phyloP scores from a whole-genome alignment of 37 sponge, comb jelly and placozoan genomes.

The Oopsacas minuta region DNA sequence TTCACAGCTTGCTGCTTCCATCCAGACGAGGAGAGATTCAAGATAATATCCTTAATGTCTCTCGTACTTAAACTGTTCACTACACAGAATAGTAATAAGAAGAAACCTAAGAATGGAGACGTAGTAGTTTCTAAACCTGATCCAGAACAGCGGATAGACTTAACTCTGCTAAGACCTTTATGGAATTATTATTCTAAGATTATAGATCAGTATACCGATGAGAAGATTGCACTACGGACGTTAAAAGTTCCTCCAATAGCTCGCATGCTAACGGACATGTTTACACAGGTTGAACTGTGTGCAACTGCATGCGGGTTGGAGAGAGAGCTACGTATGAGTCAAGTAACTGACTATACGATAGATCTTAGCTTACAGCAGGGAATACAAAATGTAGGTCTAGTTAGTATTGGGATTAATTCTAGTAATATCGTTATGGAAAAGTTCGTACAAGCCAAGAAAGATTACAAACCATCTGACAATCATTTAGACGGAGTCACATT shows the following conservation, averaged over 20 bases:
- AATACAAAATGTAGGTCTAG: neutral
- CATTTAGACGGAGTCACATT: neutral
- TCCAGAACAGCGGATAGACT: neutral
- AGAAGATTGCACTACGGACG: neutral
- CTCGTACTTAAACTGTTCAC: neutral
- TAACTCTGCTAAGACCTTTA: neutral
- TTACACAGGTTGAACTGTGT: neutral
- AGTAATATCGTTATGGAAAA: neutral
- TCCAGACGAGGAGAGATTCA: slow-evolving; percentile 3
- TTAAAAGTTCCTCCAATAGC: neutral
- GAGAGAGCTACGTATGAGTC: neutral
- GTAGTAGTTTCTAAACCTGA: neutral
- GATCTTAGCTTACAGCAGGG: neutral
- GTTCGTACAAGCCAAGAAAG: neutral
- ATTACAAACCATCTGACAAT: neutral
- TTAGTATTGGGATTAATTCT: neutral
- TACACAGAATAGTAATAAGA: neutral
- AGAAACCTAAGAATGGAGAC: neutral
- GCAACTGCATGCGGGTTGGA: neutral
- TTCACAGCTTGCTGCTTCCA: slow-evolving; percentile 11
- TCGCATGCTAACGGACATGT: neutral
- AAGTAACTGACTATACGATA: neutral
- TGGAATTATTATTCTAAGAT: slow-evolving; percentile 8
- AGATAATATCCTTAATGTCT: neutral
- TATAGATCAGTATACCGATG: neutral